Evolutionary conservation across 1,140 invertebrate genomes (phyloP).

Genomic region (Aphis craccivora): DNA sequence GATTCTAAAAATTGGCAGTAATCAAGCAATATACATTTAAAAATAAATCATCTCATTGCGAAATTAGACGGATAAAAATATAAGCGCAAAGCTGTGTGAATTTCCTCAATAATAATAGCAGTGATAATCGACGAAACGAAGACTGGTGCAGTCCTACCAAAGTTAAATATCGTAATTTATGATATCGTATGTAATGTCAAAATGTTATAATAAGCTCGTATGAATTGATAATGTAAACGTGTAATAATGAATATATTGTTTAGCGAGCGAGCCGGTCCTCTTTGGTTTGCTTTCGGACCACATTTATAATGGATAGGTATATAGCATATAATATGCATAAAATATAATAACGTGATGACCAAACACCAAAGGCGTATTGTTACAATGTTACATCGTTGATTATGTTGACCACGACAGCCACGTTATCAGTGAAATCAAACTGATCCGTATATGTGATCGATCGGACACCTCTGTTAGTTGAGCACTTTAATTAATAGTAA

Average conservation of each 20-base stretch:
- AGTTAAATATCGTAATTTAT: too few species aligned
- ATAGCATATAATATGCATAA: neutral
- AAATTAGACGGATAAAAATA: neutral
- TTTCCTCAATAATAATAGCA: neutral
- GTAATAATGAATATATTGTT: neutral
- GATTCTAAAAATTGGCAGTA: neutral
- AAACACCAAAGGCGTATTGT: neutral
- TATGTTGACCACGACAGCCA: neutral
- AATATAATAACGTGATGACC: neutral
- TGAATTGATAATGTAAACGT: neutral
- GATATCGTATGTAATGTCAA: neutral
- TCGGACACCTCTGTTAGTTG: neutral
- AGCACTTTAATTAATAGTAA: neutral
- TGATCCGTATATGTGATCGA: neutral
- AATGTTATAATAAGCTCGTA: neutral
- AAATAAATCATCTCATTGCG: neutral
- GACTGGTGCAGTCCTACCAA: neutral
- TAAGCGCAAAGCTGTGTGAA: neutral
- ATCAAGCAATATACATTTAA: constrained; percentile 26
- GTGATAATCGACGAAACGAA: neutral
- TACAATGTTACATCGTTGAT: neutral
- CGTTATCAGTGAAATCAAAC: neutral
- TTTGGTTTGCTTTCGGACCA: neutral
- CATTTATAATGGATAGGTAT: neutral
- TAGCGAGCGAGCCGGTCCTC: neutral